These are phyloP conservation scores for Dolichomitus sp. DNA, from an alignment of 2,888 invertebrate species.

Conservation along the genomic window DNA sequence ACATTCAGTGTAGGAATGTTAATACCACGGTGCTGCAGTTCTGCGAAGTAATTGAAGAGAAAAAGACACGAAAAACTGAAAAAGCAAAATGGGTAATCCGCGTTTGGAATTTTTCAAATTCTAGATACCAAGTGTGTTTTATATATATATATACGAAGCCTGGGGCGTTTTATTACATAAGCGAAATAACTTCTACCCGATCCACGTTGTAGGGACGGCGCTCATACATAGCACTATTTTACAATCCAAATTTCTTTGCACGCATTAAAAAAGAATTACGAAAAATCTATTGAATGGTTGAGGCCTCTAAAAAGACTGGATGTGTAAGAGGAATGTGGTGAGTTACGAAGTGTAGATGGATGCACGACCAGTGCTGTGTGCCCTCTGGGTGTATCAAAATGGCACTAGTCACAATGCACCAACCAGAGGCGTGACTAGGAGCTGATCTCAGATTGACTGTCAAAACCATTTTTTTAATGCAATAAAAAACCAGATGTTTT, in stretches of 20 bases:
- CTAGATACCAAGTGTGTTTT: slow-evolving; percentile 50
- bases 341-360: background rate
- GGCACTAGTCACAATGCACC: background rate
- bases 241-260: background rate
- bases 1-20: slow-evolving; percentile 30
- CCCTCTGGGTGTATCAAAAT: background rate
- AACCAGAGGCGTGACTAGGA: background rate
- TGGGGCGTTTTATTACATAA: background rate
- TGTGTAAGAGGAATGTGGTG: background rate
- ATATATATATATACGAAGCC: slow-evolving; percentile 11
- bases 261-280: background rate
- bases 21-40: slow-evolving; percentile 57
- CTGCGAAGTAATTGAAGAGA: slow-evolving; percentile 7
- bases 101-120: slow-evolving; percentile 48
- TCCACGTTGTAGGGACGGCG: background rate
- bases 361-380: background rate
- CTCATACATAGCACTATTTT: background rate
- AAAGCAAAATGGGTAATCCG: slow-evolving; percentile 33
- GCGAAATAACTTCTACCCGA: background rate
- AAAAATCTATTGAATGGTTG: background rate
- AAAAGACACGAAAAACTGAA: background rate
- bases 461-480: background rate
- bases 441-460: background rate
- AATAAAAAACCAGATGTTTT: too few species aligned
- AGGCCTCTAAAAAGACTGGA: background rate